Base-by-base conservation (phyloP, 2,888 invertebrate species). In the Amorpha juglandis region DNA sequence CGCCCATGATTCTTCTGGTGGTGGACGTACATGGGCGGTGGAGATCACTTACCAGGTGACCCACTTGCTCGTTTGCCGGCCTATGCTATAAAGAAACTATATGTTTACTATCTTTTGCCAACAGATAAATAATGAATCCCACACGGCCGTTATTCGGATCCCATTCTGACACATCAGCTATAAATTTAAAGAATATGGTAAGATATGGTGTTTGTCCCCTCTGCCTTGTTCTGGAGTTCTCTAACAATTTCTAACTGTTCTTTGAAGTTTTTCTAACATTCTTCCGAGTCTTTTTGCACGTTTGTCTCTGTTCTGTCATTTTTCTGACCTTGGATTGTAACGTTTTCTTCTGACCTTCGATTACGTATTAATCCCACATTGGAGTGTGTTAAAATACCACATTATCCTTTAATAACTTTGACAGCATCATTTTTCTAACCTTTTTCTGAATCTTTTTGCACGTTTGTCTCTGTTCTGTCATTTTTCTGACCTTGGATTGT, bases 81-180 rank as follows among this genome's bases (percentile, higher is more conserved):
- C 42, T 42, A 9, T 42, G 42, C 8, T 11, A 6, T 42, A 42
- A 42, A 42, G 7, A 42, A 42, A 6, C 11, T 45, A 45, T 45
- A 12, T 45, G 11, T 11, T 45, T 45, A 1, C 11, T 19, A 3
- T 42, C 11, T 19, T 38, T 70, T 55, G 65, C 64, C 66, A 19
- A 66, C 70, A 73, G 73, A 70, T 69, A 55, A 58, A 79, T 74
- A 75, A 91, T 90, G 90, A 80, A 79, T 70, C 72, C 80, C 6
- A 70, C 77, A 63, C 80, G 85, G 45, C 90, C 90, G 0, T 79
- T 94, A 68, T 94, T 94, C 69, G 89, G 94, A 70, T 95, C 95
- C 21, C 93, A 95, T 71, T 95, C 95, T 71, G 96, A 96, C 88
- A 95, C 96, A 6, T 95, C 95, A 4, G 92, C 94, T 67, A 91